These are phyloP conservation scores for Nasonia longicornis DNA, from an alignment of 1,140 invertebrate species.

Conservation along the genomic window DNA sequence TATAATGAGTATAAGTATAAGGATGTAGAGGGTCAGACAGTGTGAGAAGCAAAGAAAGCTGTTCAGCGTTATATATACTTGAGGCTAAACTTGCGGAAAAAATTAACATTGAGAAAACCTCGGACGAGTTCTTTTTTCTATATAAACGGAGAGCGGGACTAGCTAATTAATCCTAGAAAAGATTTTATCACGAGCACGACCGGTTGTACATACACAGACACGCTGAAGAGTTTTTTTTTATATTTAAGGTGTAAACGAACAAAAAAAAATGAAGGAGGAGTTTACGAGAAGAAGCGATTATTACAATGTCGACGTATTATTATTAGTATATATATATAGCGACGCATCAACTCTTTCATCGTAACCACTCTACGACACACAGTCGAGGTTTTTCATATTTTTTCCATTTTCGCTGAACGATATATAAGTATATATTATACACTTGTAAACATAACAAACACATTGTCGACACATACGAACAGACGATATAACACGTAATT, in stretches of 20 bases:
- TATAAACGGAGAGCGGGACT: constrained; percentile 21
- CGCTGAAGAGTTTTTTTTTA: constrained; percentile 35
- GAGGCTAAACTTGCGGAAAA: neutral
- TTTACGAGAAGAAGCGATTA: constrained; percentile 9
- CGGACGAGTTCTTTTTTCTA: constrained; percentile 43
- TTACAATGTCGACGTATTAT: constrained; percentile 27
- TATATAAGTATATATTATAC: neutral
- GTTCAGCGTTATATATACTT: neutral
- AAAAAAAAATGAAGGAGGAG: constrained; percentile 5
- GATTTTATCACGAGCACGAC: constrained; percentile 39
- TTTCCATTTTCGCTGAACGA: constrained; percentile 34
- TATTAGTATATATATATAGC: constrained; percentile 4
- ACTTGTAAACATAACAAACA: constrained; percentile 12
- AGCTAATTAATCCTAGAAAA: constrained; percentile 39
- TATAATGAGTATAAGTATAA: neutral
- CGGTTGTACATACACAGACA: constrained; percentile 39
- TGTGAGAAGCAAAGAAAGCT: neutral
- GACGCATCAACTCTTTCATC: constrained; percentile 33
- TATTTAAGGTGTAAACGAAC: constrained; percentile 28
- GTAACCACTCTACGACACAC: constrained; percentile 4
- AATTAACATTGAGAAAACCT: constrained; percentile 10
- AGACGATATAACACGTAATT: constrained; percentile 6
- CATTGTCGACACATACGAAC: neutral
- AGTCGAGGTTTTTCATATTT: constrained; percentile 38
- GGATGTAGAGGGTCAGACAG: no score